Percentiles rank a stretch among this genome's conserved stretches.
phyloP scores from a whole-genome alignment of 2,113 vertebrate species.

The Alaudala cheleensis region DNA sequence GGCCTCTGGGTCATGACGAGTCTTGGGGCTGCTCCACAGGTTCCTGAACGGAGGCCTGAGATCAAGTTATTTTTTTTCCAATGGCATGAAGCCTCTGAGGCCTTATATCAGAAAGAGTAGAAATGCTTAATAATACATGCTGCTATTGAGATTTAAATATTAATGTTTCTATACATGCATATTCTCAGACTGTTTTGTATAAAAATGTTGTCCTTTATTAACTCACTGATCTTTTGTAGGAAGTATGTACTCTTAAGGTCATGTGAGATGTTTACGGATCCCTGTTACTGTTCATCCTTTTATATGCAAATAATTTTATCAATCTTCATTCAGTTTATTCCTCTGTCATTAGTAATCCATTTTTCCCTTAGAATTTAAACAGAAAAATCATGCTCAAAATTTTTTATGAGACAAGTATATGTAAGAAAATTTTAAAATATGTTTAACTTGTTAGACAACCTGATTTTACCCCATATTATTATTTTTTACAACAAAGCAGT shows the following conservation, averaged over 20 bases:
- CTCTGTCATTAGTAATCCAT: background rate
- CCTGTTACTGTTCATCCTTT: background rate
- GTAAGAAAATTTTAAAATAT: background rate
- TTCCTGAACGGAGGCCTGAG: background rate
- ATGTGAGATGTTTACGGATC: background rate
- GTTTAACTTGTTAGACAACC: background rate
- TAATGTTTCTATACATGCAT: background rate
- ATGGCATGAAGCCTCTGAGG: background rate
- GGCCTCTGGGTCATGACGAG: accelerated
- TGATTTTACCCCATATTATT: background rate
- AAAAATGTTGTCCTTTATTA: conserved; percentile 8
- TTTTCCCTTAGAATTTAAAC: background rate
- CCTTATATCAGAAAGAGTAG: background rate
- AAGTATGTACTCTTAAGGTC: background rate
- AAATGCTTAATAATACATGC: conserved; percentile 21
- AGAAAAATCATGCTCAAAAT: accelerated
- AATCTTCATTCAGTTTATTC: background rate
- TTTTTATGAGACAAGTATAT: background rate
- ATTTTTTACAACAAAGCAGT: background rate
- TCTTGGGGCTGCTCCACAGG: background rate
- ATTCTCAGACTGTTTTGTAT: background rate
- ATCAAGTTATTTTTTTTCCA: background rate
- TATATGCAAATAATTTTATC: background rate
- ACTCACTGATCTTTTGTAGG: background rate
- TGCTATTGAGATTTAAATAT: conserved; percentile 52